phyloP scores from a whole-genome alignment of 2,797 vertebrate genomes.

The Aulostomus chinensis region DNA sequence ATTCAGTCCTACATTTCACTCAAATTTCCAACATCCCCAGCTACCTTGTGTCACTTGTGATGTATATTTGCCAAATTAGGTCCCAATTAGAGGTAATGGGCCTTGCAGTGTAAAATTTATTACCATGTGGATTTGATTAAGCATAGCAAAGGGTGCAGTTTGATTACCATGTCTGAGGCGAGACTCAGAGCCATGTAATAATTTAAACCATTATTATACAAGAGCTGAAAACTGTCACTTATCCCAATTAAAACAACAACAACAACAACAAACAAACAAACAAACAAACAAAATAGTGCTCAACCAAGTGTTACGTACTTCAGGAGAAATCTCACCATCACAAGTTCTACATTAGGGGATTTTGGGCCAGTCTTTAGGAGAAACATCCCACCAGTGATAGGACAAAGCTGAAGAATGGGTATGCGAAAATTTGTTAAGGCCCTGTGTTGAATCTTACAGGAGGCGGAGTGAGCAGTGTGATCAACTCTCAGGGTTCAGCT shows the following conservation, averaged over 20 bases:
- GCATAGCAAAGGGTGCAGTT: conserved; percentile 26
- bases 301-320: too few relatives aligned
- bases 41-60: conserved; percentile 38
- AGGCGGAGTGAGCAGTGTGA: conserved; percentile 37
- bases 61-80: conserved; percentile 66
- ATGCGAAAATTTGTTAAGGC: conserved; percentile 24
- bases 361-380: too few relatives aligned
- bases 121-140: conserved; percentile 66
- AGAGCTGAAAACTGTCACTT: neutral
- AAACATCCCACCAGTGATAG: too few relatives aligned
- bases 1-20: conserved; percentile 26
- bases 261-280: neutral
- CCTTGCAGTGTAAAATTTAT: conserved; percentile 68
- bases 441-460: conserved; percentile 10
- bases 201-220: conserved; percentile 12
- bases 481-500: conserved; percentile 53
- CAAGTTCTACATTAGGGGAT: too few relatives aligned
- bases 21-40: conserved; percentile 21
- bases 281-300: too few relatives aligned
- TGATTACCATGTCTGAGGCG: conserved; percentile 42
- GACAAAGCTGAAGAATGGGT: too few relatives aligned
- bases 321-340: too few relatives aligned
- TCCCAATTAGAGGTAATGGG: conserved; percentile 66
- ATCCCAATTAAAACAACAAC: neutral
- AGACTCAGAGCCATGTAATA: conserved; percentile 4